Percentiles rank a stretch among this genome's conserved stretches.
Conservation (phyloP, 2,888 invertebrate species). For the Orthosia incerta region DNA sequence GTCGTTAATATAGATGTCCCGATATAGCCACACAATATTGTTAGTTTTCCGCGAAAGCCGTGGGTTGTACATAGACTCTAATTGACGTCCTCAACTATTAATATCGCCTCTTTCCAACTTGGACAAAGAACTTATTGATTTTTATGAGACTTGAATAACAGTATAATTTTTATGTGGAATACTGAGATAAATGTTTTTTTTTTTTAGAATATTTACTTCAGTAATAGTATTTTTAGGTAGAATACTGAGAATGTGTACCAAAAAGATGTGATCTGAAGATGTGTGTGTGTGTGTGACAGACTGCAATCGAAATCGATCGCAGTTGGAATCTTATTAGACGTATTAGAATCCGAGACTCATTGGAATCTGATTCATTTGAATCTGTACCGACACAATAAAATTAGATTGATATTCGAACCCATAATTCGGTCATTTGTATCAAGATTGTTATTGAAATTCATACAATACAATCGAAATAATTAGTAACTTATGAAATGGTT, state of each 20-base stretch:
- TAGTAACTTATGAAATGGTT: not conserved
- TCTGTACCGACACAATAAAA: not conserved
- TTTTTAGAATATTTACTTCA: too few species aligned
- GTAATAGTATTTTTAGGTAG: not conserved
- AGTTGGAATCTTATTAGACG: not conserved
- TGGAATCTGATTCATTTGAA: conserved; percentile 15
- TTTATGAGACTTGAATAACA: not conserved
- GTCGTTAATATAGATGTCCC: conserved; percentile 9
- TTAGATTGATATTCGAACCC: conserved; percentile 8
- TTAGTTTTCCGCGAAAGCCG: not conserved
- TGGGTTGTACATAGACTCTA: not conserved
- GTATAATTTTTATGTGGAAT: not conserved
- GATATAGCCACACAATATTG: not conserved
- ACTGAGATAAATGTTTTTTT: too few species aligned
- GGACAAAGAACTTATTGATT: not conserved
- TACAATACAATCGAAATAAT: conserved; percentile 1
- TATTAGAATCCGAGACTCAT: not conserved
- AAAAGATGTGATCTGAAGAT: too few species aligned
- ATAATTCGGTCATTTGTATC: conserved; percentile 2
- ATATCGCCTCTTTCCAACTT: not conserved
- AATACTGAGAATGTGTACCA: not conserved
- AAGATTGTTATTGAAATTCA: conserved; percentile 4
- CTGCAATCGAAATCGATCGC: not conserved
- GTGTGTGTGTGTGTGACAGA: too few species aligned
- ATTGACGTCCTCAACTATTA: not conserved